Evolutionary conservation across 2,113 vertebrate species (phyloP), one percentile per base, ranked within the genome.

Genomic region (Cervus canadensis): DNA sequence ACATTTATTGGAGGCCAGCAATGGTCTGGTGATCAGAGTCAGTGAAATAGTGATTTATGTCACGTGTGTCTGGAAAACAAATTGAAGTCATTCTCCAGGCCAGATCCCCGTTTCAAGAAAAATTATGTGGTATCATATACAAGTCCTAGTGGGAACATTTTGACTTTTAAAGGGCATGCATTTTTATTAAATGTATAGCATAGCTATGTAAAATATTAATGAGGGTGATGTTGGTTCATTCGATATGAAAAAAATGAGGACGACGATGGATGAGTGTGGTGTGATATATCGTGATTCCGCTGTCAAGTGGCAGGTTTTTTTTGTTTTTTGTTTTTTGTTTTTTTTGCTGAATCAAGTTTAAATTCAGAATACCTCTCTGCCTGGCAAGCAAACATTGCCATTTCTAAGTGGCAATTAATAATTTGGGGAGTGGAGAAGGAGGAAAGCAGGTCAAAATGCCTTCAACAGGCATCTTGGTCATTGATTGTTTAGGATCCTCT

Each of bases 31-130:
- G 93, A 93, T 87, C 89, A 86, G 54, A 91, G 81, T 48, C 3
- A 13, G 74, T 86, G 87, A 93, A 96, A 97, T 71, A 78, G 62
- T 97, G 91, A 97, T 97, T 97, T 98, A 97, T 95, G 76, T 92
- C 67, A 86, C 33, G 60, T 81, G 54, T 91, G 36, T 98, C 76
- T 95, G 92, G 96, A 94, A 94, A 97, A 96, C 78, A 97, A 95
- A 98, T 93, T 89, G 87, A 98, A 96, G 86, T 95, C 91, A 87
- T 97, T 98, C 89, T 93, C 83, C 40, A 97, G 84, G 62, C 76
- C 60, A 93, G 81, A 89, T 59, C 9, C 25, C n/a, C 30, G 21
- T 89, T 89, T 96, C 74, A 91, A 92, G 92, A 91, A 96, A 98
- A 94, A 95, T 96, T 92, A 78, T 56, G 74, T 78, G 14, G 3